Evolutionary conservation across 2,113 vertebrate genomes (phyloP), one percentile per base, ranked within the genome.

Genomic region (Eulemur rufifrons): DNA sequence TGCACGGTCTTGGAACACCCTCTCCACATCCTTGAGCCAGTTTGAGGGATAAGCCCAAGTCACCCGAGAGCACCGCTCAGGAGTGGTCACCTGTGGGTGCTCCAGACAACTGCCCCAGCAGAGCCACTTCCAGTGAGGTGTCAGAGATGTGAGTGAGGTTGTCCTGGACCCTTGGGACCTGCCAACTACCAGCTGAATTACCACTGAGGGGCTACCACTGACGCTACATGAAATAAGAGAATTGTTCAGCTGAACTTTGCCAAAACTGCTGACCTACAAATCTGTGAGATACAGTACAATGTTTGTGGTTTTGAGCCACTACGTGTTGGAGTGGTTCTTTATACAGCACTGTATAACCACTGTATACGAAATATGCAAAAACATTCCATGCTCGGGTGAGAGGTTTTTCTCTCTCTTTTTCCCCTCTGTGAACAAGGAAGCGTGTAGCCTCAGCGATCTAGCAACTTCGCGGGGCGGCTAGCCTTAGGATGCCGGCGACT

Each of bases 391-490:
- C 61, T 39, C 21, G 13, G 47, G 17, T 21, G 23, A 23, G n/a
- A 37, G 3, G 17, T 25, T 64, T 39, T 68, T 32, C n/a, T 74
- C 20, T 52, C 47, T 52, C 52, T 54, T 17, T 59, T 37, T 17
- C 34, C n/a, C n/a, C 61, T 83, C 76, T 68, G 13, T 52, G 32
- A 69, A 32, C 17, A 63, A 45, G 73, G 47, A 91, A 86, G 25
- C 37, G 12, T 0, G 0, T 2, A 15, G 21, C 4, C 47, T 73
- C 37, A 2, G 8, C 3, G 3, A 39, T 37, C 27, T 34, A 27
- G 78, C 5, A 61, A 14, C 37, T 80, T 56, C 9, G 1, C 9
- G 18, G 29, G 45, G 11, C 56, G 0, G 3, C 25, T 39, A 27
- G 25, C 25, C 61, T 78, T 23, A 71, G 74, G 25, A 47, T n/a